Base-by-base conservation (phyloP, 2,888 invertebrate species). In the Synergus japonicus region DNA sequence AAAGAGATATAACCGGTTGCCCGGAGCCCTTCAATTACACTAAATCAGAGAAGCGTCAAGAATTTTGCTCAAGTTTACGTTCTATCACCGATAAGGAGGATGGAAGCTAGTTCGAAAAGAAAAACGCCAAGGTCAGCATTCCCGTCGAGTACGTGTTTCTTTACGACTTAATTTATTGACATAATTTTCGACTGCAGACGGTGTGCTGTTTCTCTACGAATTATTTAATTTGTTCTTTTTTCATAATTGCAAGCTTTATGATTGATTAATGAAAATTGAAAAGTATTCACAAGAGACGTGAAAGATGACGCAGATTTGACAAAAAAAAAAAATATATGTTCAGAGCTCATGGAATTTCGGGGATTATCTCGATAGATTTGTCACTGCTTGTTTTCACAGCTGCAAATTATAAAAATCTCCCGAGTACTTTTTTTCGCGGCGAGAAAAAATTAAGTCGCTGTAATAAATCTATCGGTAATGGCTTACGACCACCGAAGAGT, bases 61-160 rank as follows among this genome's bases (percentile, higher is more conserved):
- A 69, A 69, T 69, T 69, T 69, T 69, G 69, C 49, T 73, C 54
- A 73, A 73, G 73, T 69, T 73, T 73, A 73, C 54, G 73, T 73
- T 73, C 73, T 73, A 73, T 54, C 49, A n/a, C 49, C 73, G 54
- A 73, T 73, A 73, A 73, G 37, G 54, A 3, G 49, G 69, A 37
- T 73, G 46, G 54, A 41, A 54, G 54, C 73, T 29, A 73, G 37
- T 29, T 69, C 49, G 29, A 9, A 54, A 49, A 69, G 29, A 54
- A 73, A 37, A 54, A 37, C 54, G 15, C 12, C 49, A 41, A 41
- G 41, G 66, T 66, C 69, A 29, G 54, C 73, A 60, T 60, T 60
- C 60, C 12, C 12, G 12, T 18, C 29, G 46, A 49, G 29, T 46
- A 46, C 29, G 22, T 69, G 18, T 18, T 69, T 46, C 18, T 60